phyloP scores from a whole-genome alignment of 2,113 vertebrate species.

The Pedetes capensis region DNA sequence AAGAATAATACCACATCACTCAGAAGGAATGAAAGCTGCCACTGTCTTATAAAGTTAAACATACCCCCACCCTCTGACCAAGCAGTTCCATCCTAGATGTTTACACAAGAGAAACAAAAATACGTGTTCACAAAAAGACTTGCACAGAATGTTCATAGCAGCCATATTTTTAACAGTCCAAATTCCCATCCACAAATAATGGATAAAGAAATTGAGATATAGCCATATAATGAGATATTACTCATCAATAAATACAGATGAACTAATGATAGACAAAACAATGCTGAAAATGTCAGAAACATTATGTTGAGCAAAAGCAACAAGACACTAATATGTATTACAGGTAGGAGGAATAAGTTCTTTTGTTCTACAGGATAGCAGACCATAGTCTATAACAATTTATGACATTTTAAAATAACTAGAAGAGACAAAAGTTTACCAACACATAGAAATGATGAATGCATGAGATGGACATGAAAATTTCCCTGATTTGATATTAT shows the following conservation, averaged over 20 bases:
- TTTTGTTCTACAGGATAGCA: neutral
- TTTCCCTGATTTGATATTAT: neutral
- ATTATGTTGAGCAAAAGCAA: neutral
- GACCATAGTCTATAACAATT: too few species aligned
- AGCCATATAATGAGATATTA: neutral
- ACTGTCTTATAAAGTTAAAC: neutral
- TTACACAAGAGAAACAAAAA: neutral
- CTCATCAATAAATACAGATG: neutral
- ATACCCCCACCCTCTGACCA: too few species aligned
- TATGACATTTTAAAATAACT: neutral
- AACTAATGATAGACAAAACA: neutral
- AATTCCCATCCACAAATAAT: neutral
- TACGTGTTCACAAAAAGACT: neutral
- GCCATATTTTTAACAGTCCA: neutral
- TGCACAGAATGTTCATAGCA: neutral
- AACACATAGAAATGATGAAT: neutral
- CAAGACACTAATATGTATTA: neutral
- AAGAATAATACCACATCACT: neutral
- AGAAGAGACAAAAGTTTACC: neutral
- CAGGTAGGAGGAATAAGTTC: neutral
- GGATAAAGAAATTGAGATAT: neutral
- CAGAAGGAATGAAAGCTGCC: neutral
- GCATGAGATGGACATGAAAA: neutral
- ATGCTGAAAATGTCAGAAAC: neutral
- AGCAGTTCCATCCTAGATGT: neutral